Base-by-base conservation (phyloP, 2,113 vertebrate genomes). In the Gallinago jamesoni region DNA sequence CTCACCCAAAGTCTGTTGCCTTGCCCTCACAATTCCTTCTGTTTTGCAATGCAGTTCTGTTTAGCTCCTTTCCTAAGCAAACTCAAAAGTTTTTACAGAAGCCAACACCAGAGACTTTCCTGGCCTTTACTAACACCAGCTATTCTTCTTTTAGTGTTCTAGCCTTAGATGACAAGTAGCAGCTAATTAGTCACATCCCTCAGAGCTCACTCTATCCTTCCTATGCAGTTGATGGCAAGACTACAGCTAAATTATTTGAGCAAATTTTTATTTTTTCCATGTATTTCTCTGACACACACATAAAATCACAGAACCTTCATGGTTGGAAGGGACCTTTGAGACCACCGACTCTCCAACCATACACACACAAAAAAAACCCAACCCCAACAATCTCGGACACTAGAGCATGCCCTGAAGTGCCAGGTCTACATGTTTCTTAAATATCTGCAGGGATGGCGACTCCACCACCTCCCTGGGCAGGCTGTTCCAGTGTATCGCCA, bases 41-140 rank as follows among this genome's bases (percentile, higher is more conserved):
- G 24, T 16, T 93, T 70, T 78, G 14, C 8, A 87, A 60, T 31
- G 6, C 20, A 45, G 31, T 20, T 87, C 37, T 2, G 1, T n/a
- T 84, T 57, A 55, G 11, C 6, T 87, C 2, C 25, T 74, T n/a
- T 37, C 14, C 16, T 30, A 43, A 72, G 20, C 2, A 87, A 87
- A 30, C 1, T 1, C 28, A 75, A 13, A 67, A 17, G 10, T 28
- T 59, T 63, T 33, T 59, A 35, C 4, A 67, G 43, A 69, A 87
- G 8, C 5, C 9, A 59, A 2, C 4, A 53, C 0, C 0, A 5
- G 18, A 66, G 30, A 9, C 25, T 84, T 70, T 81, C 22, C 27
- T n/a, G 48, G 6, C 4, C 8, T 91, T 63, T 84, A 28, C 11
- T 47, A 67, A 19, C 6, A 75, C 3, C 45, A 78, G 14, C 5